These are phyloP conservation scores for Puffinus mauretanicus DNA, from an alignment of 2,113 vertebrate species.

Conservation along the genomic window DNA sequence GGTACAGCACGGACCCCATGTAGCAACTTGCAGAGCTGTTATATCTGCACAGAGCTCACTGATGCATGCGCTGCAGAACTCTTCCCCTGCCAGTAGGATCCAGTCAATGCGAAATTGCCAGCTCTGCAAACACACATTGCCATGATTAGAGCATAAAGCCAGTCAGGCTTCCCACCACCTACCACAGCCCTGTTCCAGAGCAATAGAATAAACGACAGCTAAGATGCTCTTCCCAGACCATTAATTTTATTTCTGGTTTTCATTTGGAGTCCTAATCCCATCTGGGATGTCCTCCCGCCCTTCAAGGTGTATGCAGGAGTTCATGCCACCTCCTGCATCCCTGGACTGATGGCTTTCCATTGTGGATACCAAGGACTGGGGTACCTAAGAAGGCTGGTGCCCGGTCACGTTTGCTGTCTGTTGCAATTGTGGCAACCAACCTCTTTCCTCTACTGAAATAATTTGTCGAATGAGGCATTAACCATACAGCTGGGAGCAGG, in stretches of 20 bases:
- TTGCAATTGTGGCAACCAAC: neutral
- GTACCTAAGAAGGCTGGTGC: neutral
- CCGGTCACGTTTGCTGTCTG: neutral
- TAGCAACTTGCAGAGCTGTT: constrained; percentile 61
- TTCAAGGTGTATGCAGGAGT: neutral
- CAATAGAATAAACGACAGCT: neutral
- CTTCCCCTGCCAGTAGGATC: constrained; percentile 25
- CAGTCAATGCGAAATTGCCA: neutral
- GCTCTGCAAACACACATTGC: constrained; percentile 1
- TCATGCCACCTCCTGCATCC: neutral
- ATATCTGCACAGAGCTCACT: constrained; percentile 1
- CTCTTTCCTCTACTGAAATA: neutral
- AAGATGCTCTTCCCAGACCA: neutral
- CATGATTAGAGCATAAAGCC: neutral
- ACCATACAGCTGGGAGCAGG: neutral
- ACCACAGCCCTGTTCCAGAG: neutral
- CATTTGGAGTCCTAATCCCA: neutral
- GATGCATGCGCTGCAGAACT: constrained; percentile 47
- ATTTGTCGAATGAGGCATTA: neutral
- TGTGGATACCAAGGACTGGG: too few relatives aligned
- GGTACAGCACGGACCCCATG: constrained; percentile 53
- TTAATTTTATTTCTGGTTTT: constrained; percentile 1
- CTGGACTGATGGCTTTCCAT: neutral
- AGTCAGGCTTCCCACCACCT: constrained; percentile 1
- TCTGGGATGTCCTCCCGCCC: neutral